These are phyloP conservation scores for Echiichthys vipera DNA, from an alignment of 2,797 vertebrate species.

Conservation along the genomic window DNA sequence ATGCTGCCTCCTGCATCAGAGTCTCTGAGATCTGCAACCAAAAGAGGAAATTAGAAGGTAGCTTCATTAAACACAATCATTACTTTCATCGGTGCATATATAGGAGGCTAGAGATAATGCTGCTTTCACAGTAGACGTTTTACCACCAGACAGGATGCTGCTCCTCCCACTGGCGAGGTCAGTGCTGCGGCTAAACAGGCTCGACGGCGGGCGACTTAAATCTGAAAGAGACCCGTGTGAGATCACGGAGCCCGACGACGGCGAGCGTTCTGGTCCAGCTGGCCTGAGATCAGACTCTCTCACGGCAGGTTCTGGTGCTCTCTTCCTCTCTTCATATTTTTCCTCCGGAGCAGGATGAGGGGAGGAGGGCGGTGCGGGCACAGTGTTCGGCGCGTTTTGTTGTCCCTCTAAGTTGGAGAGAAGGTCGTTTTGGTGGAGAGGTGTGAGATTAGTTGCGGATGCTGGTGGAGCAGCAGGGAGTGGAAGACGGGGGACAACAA, in stretches of 20 bases:
- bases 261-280: background rate
- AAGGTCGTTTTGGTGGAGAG: slow-evolving; percentile 9
- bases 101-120: background rate
- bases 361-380: background rate
- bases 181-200: slow-evolving; percentile 68
- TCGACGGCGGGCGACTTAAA: slow-evolving; percentile 53
- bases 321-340: background rate
- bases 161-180: slow-evolving; percentile 59
- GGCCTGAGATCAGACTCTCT: background rate
- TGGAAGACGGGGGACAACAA: slow-evolving; percentile 50
- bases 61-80: background rate
- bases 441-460: slow-evolving; percentile 38
- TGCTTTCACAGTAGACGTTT: background rate
- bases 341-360: slow-evolving; percentile 5
- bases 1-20: slow-evolving; percentile 26
- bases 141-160: slow-evolving; percentile 62
- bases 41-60: slow-evolving; percentile 4
- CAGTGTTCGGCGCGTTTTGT: background rate
- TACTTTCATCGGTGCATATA: background rate
- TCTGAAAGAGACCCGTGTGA: slow-evolving; percentile 56
- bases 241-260: background rate
- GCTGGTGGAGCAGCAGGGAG: slow-evolving; percentile 36
- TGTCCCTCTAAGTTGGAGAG: background rate
- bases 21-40: slow-evolving; percentile 40
- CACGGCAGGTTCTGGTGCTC: background rate